Percentiles rank a stretch among this genome's conserved stretches.
These are phyloP conservation scores for Cliona cf. orientalis DNA, from an alignment of 37 sponge, comb jelly and placozoan genomes.

Conservation along the genomic window DNA sequence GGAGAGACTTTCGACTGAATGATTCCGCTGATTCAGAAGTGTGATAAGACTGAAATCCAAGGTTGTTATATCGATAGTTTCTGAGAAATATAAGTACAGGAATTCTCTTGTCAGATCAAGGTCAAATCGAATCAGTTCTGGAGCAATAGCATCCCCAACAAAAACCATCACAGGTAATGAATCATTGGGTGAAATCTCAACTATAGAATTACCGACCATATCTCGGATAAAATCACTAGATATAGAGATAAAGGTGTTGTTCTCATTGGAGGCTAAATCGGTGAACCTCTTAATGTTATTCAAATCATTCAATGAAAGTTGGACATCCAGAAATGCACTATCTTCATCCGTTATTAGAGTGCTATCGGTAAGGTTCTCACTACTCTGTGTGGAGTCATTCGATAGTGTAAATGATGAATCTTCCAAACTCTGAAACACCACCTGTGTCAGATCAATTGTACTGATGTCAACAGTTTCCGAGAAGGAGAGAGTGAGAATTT, in stretches of 20 bases:
- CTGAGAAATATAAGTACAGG: constrained; percentile 61
- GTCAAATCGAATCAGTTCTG: constrained; percentile 46
- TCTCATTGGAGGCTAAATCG: constrained; percentile 49
- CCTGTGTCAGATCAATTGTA: constrained; percentile 35
- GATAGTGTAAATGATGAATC: neutral
- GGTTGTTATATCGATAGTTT: constrained; percentile 63
- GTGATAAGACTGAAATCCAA: constrained; percentile 45
- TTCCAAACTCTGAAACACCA: constrained; percentile 61
- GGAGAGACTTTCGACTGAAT: neutral
- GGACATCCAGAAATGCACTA: constrained; percentile 63
- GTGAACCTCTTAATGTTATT: constrained; percentile 71
- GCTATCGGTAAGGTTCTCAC: neutral
- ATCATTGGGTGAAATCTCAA: constrained; percentile 6
- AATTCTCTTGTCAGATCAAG: constrained; percentile 74
- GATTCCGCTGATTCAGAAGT: constrained; percentile 57
- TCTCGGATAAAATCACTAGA: constrained; percentile 57
- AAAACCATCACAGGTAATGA: constrained; percentile 21
- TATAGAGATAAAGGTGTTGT: constrained; percentile 75
- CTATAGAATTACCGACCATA: constrained; percentile 51
- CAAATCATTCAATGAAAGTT: constrained; percentile 57
- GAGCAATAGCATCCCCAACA: constrained; percentile 40
- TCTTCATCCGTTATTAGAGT: constrained; percentile 2
- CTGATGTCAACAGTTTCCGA: constrained; percentile 77
- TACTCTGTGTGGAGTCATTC: constrained; percentile 49
- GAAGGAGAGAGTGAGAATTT: constrained; percentile 70